Conservation (phyloP, 2,797 vertebrate genomes). For the Avahi laniger region DNA sequence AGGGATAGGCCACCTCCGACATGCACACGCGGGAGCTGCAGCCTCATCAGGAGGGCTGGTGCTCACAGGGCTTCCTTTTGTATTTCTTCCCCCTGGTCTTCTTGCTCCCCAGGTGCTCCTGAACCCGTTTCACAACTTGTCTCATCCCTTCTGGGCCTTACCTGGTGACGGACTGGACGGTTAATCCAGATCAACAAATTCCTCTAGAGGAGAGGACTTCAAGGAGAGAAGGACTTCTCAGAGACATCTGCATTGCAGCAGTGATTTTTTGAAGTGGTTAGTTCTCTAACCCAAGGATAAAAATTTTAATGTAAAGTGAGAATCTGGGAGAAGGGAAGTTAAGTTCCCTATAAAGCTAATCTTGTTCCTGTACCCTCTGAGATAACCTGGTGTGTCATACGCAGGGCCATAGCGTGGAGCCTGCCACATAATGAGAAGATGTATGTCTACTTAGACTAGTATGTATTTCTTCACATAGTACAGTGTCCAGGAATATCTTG, state of each 20-base stretch:
- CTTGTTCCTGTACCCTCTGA: neutral
- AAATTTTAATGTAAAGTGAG: neutral
- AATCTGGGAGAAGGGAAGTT: neutral
- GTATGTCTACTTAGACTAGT: neutral
- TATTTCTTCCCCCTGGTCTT: neutral
- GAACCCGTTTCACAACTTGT: too few relatives aligned
- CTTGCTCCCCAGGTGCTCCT: neutral
- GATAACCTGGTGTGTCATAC: neutral
- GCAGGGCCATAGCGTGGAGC: accelerated
- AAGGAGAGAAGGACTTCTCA: neutral
- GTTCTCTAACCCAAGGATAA: neutral
- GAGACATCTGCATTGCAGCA: too few relatives aligned
- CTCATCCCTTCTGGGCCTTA: neutral
- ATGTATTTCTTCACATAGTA: neutral
- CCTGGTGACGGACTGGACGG: neutral
- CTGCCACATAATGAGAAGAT: neutral
- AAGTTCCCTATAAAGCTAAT: neutral
- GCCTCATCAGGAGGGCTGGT: neutral
- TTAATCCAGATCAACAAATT: neutral
- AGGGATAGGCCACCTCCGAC: neutral
- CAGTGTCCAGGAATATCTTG: neutral
- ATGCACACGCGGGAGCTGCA: accelerated
- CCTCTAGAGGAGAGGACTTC: neutral
- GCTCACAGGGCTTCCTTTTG: neutral
- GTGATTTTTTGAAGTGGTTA: neutral